Evolutionary conservation across 2,797 vertebrate species (phyloP), one percentile per base, ranked within the genome.

Genomic region (Neosilurus hyrtlii): DNA sequence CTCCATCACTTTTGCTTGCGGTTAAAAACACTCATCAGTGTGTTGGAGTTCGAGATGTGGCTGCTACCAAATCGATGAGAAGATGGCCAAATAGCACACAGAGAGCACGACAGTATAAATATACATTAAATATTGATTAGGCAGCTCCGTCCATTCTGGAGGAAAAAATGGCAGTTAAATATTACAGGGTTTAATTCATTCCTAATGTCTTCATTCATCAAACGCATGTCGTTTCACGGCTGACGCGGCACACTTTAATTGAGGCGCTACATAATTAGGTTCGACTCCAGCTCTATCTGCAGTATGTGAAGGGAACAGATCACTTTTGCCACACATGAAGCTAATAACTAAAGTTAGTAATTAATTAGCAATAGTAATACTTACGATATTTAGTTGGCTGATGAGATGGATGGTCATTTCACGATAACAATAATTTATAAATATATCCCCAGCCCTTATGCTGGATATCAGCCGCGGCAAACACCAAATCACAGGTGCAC

Each of bases 81-180:
- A 11, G 10, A 68, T 24, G 30, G 72, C 63, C 51, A 54, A 52
- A 62, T 84, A 61, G 75, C 24, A 54, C 83, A 81, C 20, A 71
- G 71, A 16, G 71, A 61, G 37, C 37, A 61, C 37, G 43, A 67
- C 79, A 52, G 54, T 73, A 76, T 80, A 81, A 81, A 84, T 80
- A 84, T 81, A 76, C 79, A 84, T 84, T 70, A 81, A 59, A 81
- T 84, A 84, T 75, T 75, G 83, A 84, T 84, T 80, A 74, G 37
- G 26, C 2, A 6, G 68, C 57, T 57, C 70, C 56, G 77, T 74
- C 70, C 30, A n/a, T 30, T 37, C 68, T 18, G 62, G 43, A 43
- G 16, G 20, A 37, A 61, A 70, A 79, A 72, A 54, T 56, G 82
- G 16, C 57, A 61, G 78, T 62, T 74, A 61, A 59, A 84, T 80